Conservation (phyloP, 2,888 invertebrate species). For the Cyclophora albipunctata region DNA sequence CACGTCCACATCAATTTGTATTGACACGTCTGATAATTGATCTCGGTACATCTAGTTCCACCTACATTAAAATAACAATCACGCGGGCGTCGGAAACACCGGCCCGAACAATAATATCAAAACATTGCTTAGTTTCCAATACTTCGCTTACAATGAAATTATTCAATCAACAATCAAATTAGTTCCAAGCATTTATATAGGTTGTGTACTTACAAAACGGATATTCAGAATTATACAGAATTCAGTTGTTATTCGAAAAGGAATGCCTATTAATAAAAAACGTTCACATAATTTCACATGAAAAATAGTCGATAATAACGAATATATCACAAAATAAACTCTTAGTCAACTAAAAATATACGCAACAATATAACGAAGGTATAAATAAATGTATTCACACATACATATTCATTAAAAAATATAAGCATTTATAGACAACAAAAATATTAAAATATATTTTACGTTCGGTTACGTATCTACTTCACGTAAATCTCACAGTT, state of each 20-base stretch:
- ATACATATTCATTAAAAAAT: constrained; percentile 4
- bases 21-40: constrained; percentile 6
- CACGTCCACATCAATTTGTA: constrained; percentile 21
- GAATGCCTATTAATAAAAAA: constrained; percentile 15
- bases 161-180: neutral
- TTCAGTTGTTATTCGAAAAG: constrained; percentile 5
- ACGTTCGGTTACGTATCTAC: neutral
- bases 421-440: constrained; percentile 1
- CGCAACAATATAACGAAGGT: constrained; percentile 1
- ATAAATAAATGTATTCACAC: constrained; percentile 18
- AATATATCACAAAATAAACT: constrained; percentile 16
- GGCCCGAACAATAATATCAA: no score
- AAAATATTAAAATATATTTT: constrained; percentile 1
- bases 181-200: no score
- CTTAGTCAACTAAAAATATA: constrained; percentile 15
- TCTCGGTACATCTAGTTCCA: neutral
- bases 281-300: neutral
- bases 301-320: no score
- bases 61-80: neutral
- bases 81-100: no score
- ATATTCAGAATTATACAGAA: neutral
- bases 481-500: neutral
- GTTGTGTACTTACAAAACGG: no score
- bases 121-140: neutral
- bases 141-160: constrained; percentile 1